Conservation (phyloP, 2,113 vertebrate genomes). For the Lepus timidus region DNA sequence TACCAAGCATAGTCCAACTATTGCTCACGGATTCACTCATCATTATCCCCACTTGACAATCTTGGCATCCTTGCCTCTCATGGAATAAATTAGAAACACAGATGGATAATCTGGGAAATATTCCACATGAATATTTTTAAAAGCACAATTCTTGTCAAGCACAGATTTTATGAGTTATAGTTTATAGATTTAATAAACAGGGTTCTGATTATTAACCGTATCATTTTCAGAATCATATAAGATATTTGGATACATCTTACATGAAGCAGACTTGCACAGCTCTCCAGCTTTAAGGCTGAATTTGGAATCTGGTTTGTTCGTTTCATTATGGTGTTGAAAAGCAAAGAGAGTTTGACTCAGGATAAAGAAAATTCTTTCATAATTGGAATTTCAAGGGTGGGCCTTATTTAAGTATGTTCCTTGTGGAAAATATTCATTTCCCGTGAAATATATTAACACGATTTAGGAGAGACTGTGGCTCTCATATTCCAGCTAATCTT, state of each 20-base stretch:
- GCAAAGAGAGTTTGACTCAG: not conserved
- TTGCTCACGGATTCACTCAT: constrained; percentile 20
- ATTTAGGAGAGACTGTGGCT: not conserved
- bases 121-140: constrained; percentile 60
- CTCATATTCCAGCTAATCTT: not conserved
- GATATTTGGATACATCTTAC: not conserved
- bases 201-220: constrained; percentile 25
- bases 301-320: constrained; percentile 18
- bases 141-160: constrained; percentile 39
- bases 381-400: not conserved
- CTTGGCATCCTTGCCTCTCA: not conserved
- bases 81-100: constrained; percentile 69
- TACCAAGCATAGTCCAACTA: not conserved
- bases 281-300: not conserved
- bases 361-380: not conserved
- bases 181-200: constrained; percentile 55
- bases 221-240: constrained; percentile 54
- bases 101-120: constrained; percentile 65
- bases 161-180: constrained; percentile 51
- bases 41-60: constrained; percentile 17
- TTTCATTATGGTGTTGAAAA: constrained; percentile 36
- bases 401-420: not conserved
- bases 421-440: constrained; percentile 26
- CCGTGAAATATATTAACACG: too few species aligned
- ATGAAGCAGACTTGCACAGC: not conserved